Conservation (phyloP, 2,113 vertebrate species). For the Rhea pennata region DNA sequence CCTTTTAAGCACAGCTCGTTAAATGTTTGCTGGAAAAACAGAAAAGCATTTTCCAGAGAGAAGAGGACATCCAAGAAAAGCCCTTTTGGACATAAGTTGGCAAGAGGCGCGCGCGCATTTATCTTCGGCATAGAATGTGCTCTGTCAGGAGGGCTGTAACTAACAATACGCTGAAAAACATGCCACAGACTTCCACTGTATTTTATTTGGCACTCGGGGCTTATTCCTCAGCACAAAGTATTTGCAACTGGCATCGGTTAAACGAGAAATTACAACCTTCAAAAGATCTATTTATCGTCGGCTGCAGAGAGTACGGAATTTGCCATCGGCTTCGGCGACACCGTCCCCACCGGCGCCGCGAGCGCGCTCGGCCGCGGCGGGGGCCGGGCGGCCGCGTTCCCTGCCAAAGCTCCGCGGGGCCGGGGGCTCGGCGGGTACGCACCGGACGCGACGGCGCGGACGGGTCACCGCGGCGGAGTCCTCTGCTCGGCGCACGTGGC, state of each 20-base stretch:
- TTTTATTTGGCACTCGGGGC: slow-evolving; percentile 78
- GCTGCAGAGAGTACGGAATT: slow-evolving; percentile 75
- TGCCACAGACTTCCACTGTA: slow-evolving; percentile 77
- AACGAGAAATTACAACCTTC: slow-evolving; percentile 79
- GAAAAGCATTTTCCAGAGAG: slow-evolving; percentile 75
- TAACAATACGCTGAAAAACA: slow-evolving; percentile 78
- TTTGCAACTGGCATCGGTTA: slow-evolving; percentile 76
- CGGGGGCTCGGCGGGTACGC: background rate
- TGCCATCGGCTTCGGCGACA: slow-evolving; percentile 67
- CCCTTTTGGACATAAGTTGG: slow-evolving; percentile 72
- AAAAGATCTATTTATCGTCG: slow-evolving; percentile 75
- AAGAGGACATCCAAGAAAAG: slow-evolving; percentile 74
- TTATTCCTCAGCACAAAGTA: slow-evolving; percentile 79
- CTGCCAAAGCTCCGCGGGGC: background rate
- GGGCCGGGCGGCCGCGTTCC: too few species aligned
- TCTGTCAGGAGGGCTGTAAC: slow-evolving; percentile 78
- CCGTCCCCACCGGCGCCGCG: slow-evolving; percentile 15
- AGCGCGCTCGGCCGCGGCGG: background rate
- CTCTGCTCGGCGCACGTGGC: too few species aligned
- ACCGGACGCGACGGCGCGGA: background rate
- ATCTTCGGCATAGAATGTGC: slow-evolving; percentile 77
- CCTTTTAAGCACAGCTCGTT: slow-evolving; percentile 58
- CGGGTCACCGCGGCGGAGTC: background rate
- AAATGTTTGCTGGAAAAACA: slow-evolving; percentile 74
- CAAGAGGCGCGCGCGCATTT: slow-evolving; percentile 69